Conservation (phyloP, 1,140 invertebrate species). For the Zeugodacus cucurbitae region DNA sequence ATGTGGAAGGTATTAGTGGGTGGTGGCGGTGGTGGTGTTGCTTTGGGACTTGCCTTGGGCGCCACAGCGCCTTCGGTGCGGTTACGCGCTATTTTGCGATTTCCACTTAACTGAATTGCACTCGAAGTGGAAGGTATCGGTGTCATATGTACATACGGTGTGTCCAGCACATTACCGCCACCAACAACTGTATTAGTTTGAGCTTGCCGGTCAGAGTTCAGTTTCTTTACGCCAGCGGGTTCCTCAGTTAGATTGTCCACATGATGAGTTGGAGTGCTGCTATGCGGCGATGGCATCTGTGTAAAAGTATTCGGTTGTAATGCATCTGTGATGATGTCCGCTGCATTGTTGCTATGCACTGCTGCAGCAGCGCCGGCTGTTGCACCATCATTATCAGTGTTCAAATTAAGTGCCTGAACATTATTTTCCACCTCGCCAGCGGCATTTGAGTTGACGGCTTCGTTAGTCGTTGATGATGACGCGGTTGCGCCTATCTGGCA, state of each 20-base stretch:
- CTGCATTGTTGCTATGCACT: background rate
- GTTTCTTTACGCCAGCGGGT: slow-evolving; percentile 56
- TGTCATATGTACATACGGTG: slow-evolving; percentile 36
- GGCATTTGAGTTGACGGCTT: background rate
- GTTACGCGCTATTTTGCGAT: slow-evolving; percentile 21
- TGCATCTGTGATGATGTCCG: background rate
- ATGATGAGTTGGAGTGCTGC: slow-evolving; percentile 18
- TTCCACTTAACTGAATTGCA: background rate
- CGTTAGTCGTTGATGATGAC: background rate
- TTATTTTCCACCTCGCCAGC: slow-evolving; percentile 16
- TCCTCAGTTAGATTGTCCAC: slow-evolving; percentile 19
- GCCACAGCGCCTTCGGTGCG: background rate
- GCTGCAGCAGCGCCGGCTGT: background rate
- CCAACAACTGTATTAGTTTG: slow-evolving; percentile 44
- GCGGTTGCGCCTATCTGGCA: background rate
- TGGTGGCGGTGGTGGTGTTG: slow-evolving; percentile 29
- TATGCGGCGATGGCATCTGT: background rate
- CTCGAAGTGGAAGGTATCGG: slow-evolving; percentile 14
- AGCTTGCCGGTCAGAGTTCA: slow-evolving; percentile 54
- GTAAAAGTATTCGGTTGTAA: slow-evolving; percentile 12
- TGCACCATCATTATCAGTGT: slow-evolving; percentile 3
- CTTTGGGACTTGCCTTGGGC: slow-evolving; percentile 3
- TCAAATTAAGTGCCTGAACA: slow-evolving; percentile 39
- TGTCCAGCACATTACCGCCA: background rate
- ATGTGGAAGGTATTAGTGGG: slow-evolving; percentile 42